These are phyloP conservation scores for Anomalospiza imberbis DNA, from an alignment of 2,797 vertebrate genomes.

Conservation along the genomic window DNA sequence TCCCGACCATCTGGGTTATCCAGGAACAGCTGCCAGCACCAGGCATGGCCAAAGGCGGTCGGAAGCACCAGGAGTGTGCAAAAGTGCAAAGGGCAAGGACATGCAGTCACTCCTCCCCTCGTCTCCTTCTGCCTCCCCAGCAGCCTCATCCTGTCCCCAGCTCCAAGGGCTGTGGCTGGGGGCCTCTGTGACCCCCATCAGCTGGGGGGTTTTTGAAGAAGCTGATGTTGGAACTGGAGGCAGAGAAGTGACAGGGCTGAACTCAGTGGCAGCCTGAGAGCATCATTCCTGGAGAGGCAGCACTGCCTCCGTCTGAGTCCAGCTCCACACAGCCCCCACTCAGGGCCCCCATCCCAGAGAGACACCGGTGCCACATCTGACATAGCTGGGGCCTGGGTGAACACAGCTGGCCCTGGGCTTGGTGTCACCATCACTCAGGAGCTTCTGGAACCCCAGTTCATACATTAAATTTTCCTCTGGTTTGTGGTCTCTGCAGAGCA, in stretches of 20 bases:
- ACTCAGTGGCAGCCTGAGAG: background rate
- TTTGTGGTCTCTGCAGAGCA: background rate
- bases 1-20: background rate
- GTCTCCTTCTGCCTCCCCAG: background rate
- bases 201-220: background rate
- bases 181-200: background rate
- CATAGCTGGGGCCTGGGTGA: background rate
- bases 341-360: background rate
- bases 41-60: background rate
- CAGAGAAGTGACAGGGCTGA: background rate
- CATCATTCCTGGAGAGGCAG: background rate
- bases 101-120: fast-evolving
- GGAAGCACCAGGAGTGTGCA: background rate
- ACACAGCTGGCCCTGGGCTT: background rate
- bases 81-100: background rate
- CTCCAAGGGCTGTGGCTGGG: background rate
- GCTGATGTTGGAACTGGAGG: background rate
- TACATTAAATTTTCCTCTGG: background rate
- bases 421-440: background rate
- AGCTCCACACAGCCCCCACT: background rate
- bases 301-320: background rate
- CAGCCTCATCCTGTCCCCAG: background rate
- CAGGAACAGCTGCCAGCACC: slow-evolving; percentile 12
- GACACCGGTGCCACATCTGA: background rate
- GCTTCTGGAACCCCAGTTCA: background rate